Evolutionary conservation across 2,888 invertebrate species (phyloP).

Genomic region (Agrotis exclamationis): DNA sequence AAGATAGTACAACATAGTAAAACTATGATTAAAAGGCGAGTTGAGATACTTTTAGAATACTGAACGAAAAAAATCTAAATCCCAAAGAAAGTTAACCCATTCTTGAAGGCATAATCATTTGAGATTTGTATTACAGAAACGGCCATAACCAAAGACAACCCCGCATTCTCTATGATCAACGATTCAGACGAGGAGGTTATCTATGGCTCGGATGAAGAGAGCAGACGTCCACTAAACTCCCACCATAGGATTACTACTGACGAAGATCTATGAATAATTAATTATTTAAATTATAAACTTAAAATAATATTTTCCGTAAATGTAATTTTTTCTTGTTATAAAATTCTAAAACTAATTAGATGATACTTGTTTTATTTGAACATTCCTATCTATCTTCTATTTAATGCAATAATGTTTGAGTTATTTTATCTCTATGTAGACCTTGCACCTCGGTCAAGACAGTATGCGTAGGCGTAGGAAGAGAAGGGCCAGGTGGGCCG

Average conservation of each 20-base stretch:
- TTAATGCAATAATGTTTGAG: no score
- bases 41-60: no score
- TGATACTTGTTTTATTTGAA: slow-evolving; percentile 32
- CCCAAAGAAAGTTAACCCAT: no score
- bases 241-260: slow-evolving; percentile 92
- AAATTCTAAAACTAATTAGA: slow-evolving; percentile 69
- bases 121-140: slow-evolving; percentile 92
- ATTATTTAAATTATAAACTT: slow-evolving; percentile 56
- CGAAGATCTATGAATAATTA: slow-evolving; percentile 84
- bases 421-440: no score
- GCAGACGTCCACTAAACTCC: slow-evolving; percentile 95
- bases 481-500: no score
- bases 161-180: slow-evolving; percentile 99
- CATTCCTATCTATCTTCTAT: neutral
- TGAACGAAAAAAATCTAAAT: no score
- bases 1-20: no score
- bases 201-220: slow-evolving; percentile 98
- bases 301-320: slow-evolving; percentile 65
- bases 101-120: no score
- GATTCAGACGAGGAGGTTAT: slow-evolving; percentile 99
- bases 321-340: slow-evolving; percentile 80
- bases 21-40: no score
- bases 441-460: neutral
- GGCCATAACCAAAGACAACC: slow-evolving; percentile 98
- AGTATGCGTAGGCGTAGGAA: no score